Conservation (phyloP, 2,888 invertebrate species). For the Cyclophora albipunctata region DNA sequence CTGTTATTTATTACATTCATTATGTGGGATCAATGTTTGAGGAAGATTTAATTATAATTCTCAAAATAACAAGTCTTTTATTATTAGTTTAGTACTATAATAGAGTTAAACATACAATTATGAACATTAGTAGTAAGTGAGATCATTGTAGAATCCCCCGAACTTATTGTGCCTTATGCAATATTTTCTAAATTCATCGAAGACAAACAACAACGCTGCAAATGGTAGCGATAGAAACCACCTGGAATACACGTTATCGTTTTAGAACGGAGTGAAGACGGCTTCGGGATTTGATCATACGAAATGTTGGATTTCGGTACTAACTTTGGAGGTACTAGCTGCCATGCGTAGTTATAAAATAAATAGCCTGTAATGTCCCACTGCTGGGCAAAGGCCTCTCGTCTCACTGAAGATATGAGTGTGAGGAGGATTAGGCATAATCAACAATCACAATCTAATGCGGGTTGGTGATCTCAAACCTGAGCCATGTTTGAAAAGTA, state of each 20-base stretch:
- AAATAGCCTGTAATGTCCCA: too few species aligned
- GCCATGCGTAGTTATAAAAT: too few species aligned
- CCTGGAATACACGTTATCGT: constrained; percentile 54
- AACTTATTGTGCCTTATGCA: constrained; percentile 72
- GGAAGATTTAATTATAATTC: neutral
- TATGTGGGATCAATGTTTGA: neutral
- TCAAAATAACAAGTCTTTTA: neutral
- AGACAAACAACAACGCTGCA: constrained; percentile 79
- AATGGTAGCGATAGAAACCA: constrained; percentile 85
- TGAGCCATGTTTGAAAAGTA: too few species aligned
- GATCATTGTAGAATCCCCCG: constrained; percentile 52
- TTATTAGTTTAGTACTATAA: neutral
- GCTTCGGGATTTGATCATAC: too few species aligned
- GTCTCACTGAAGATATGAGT: too few species aligned
- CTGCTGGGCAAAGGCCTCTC: too few species aligned
- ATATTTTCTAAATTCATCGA: constrained; percentile 83
- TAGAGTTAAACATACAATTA: neutral
- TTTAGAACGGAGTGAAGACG: neutral
- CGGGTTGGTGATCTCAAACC: too few species aligned
- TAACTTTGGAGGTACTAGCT: too few species aligned
- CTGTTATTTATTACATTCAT: neutral
- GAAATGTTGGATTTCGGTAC: too few species aligned
- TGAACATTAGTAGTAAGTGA: constrained; percentile 46
- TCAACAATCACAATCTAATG: too few species aligned
- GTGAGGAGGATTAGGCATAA: too few species aligned